These are phyloP conservation scores for Gymnoscopelus braueri DNA, from an alignment of 2,797 vertebrate genomes.

Conservation along the genomic window DNA sequence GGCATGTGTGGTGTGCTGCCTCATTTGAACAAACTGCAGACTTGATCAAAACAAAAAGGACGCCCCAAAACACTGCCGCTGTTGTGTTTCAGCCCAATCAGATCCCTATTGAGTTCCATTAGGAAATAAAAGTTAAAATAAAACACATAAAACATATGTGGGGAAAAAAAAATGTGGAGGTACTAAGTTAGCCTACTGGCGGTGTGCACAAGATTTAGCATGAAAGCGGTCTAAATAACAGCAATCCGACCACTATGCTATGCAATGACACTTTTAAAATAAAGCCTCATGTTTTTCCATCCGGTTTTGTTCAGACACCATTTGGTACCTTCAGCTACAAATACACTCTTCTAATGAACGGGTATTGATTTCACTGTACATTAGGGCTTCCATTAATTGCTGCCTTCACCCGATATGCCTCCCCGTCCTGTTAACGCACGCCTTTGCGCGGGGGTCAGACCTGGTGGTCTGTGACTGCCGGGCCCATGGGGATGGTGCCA, in stretches of 20 bases:
- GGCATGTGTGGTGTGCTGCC: no score
- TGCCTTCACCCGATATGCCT: background rate
- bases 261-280: slow-evolving; percentile 58
- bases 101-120: no score
- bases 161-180: no score
- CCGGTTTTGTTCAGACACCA: slow-evolving; percentile 53
- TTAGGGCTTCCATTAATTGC: slow-evolving; percentile 36
- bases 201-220: no score
- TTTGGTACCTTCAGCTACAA: slow-evolving; percentile 65
- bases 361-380: slow-evolving; percentile 70
- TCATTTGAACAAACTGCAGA: no score
- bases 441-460: slow-evolving; percentile 24
- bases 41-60: no score
- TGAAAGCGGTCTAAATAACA: background rate
- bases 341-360: slow-evolving; percentile 69
- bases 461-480: slow-evolving; percentile 28
- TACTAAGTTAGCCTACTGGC: no score
- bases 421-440: slow-evolving; percentile 30
- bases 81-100: no score
- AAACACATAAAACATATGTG: no score
- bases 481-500: background rate
- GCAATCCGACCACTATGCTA: slow-evolving; percentile 53
- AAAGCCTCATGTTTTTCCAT: slow-evolving; percentile 56
- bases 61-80: no score
- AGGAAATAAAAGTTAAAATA: no score